These are phyloP conservation scores for Dendrocincla fuliginosa DNA, from an alignment of 2,797 vertebrate species.

Conservation along the genomic window DNA sequence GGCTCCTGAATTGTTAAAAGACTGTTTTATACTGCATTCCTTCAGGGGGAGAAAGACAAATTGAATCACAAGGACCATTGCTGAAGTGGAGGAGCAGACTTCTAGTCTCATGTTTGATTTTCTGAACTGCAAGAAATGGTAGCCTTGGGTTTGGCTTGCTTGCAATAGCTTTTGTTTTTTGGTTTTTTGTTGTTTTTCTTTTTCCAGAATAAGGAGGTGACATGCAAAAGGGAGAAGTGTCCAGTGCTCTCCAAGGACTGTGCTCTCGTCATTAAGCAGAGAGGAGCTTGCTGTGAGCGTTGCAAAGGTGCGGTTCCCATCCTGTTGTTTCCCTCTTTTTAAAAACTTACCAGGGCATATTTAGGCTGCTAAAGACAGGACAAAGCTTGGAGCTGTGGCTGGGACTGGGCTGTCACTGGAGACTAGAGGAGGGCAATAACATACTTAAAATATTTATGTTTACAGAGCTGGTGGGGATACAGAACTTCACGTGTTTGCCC, in stretches of 20 bases:
- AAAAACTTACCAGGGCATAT: neutral
- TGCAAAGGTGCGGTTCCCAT: conserved; percentile 88
- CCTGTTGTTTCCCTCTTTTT: neutral
- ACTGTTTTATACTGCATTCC: neutral
- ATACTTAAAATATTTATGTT: neutral
- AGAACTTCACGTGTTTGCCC: neutral
- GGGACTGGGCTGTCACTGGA: neutral
- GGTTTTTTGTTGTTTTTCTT: neutral
- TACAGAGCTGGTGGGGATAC: neutral
- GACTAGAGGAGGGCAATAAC: neutral
- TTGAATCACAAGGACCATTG: neutral
- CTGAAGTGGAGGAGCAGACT: neutral
- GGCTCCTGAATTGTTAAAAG: neutral
- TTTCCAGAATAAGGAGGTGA: conserved; percentile 91
- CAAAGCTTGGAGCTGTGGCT: neutral
- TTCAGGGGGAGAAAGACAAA: neutral
- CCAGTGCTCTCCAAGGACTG: conserved; percentile 88
- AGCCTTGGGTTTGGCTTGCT: neutral
- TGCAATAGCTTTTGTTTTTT: conserved; percentile 21
- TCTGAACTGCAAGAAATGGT: neutral
- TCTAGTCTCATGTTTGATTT: neutral
- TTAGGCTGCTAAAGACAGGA: neutral
- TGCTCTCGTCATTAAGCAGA: conserved; percentile 93
- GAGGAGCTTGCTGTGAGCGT: conserved; percentile 92
- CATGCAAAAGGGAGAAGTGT: conserved; percentile 96